Base-by-base conservation (phyloP, 2,888 invertebrate genomes). In the Cephus runcator region DNA sequence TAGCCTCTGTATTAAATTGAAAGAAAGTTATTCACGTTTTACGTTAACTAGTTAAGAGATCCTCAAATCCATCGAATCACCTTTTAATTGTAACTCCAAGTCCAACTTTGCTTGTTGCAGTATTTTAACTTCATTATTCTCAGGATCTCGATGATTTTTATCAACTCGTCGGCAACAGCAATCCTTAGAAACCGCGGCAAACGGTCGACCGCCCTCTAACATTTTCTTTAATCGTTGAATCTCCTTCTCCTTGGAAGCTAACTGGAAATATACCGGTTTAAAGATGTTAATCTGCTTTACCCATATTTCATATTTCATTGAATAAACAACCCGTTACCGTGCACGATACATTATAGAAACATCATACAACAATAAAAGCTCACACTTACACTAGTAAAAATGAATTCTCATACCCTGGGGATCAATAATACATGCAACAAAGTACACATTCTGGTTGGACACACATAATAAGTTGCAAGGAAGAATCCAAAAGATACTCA, bases 121-220 rank as follows among this genome's bases (percentile, higher is more conserved):
- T 75, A 93, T 90, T 86, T 93, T 93, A 56, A 94, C 90, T 87
- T 95, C 93, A 83, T 93, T 84, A 71, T 40, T 77, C 11, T 87
- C 86, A 6, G 77, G 75, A 40, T 69, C 74, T 56, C 56, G 56
- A 74, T 84, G 76, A 78, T 73, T 82, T 35, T 85, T 92, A 82
- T 94, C 93, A 73, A 93, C 91, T 85, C 93, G 94, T 83, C 93
- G 94, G 84, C 93, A 94, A 83, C 94, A 94, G 87, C 94, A 95
- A 85, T 96, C 96, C 88, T 93, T 94, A 76, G 92, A 94, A 69
- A 95, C 89, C 1, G 94, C 94, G 75, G 92, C 90, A 12, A 94
- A 87, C 0, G 96, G 95, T 81, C 96, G 93, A 2, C 96, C 96
- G 75, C 95, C 96, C 89, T 95, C 93, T n/a, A 96, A 90, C 88